phyloP scores from a whole-genome alignment of 1,140 invertebrate species.

The Papilio polytes region DNA sequence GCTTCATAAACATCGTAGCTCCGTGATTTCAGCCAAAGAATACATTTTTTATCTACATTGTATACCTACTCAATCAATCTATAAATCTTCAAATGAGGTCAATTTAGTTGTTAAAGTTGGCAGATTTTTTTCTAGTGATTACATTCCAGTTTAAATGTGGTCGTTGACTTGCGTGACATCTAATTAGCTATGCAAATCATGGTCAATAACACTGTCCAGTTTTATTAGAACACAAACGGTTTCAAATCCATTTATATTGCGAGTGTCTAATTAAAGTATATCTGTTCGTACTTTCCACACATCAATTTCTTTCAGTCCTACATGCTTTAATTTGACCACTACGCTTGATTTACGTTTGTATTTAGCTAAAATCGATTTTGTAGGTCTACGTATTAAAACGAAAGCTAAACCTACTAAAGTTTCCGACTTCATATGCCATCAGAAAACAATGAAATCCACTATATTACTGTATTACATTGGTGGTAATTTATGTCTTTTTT shows the following conservation, averaged over 20 bases:
- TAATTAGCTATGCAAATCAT: slow-evolving; percentile 31
- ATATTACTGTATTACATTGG: no score
- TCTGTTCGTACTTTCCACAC: slow-evolving; percentile 1
- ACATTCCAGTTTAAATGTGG: slow-evolving; percentile 31
- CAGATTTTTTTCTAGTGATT: slow-evolving; percentile 15
- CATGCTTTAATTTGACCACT: not conserved
- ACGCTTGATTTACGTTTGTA: not conserved
- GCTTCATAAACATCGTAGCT: not conserved
- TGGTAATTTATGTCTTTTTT: no score
- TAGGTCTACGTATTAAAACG: not conserved
- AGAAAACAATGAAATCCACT: no score
- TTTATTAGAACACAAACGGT: slow-evolving; percentile 38
- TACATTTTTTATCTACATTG: not conserved
- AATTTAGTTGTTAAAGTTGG: not conserved
- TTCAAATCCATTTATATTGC: slow-evolving; percentile 39
- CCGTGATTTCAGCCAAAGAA: not conserved
- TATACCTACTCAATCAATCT: not conserved
- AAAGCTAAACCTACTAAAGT: not conserved
- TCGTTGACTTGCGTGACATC: slow-evolving; percentile 31
- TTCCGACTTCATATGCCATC: no score
- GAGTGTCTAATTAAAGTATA: slow-evolving; percentile 2
- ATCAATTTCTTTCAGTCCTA: slow-evolving; percentile 7
- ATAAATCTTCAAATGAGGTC: not conserved
- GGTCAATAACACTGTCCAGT: not conserved
- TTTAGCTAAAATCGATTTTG: not conserved